A percentile compares a stretch with the other conserved stretches of the same genome.
Evolutionary conservation across 2,113 vertebrate genomes (phyloP).

Genomic region (Gambusia holbrooki): DNA sequence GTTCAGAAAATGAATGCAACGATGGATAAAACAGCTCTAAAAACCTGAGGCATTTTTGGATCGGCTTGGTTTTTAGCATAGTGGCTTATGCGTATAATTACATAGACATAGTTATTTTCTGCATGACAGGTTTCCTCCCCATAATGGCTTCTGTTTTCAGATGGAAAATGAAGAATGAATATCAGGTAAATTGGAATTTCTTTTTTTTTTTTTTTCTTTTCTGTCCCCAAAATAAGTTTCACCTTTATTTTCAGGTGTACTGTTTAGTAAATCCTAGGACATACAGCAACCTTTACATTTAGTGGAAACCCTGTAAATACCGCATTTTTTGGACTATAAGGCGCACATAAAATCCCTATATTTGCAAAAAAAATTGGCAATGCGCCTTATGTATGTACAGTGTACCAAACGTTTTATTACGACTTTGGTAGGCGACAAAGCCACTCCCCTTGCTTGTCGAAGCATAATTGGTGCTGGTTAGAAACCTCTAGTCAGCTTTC

Average conservation of each 20-base stretch:
- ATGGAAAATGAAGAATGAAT: conserved; percentile 64
- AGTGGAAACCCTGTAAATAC: too few relatives aligned
- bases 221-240: conserved; percentile 55
- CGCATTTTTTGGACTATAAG: too few relatives aligned
- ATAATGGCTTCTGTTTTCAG: conserved; percentile 77
- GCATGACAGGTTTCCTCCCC: conserved; percentile 73
- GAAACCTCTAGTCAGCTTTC: too few relatives aligned
- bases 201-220: conserved; percentile 52
- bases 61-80: conserved; percentile 66
- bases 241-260: conserved; percentile 26
- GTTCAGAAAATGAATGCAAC: too few relatives aligned
- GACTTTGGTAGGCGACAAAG: too few relatives aligned
- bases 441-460: too few relatives aligned
- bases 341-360: too few relatives aligned
- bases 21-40: too few relatives aligned
- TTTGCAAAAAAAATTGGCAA: too few relatives aligned
- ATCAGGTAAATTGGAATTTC: conserved; percentile 76
- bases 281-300: neutral
- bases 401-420: too few relatives aligned
- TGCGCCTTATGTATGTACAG: too few relatives aligned
- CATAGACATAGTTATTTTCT: conserved; percentile 79
- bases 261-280: conserved; percentile 28
- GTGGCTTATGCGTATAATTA: conserved; percentile 77
- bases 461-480: too few relatives aligned
- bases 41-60: conserved; percentile 27